Base-by-base conservation (phyloP, 2,113 vertebrate species). In the Agapornis roseicollis region DNA sequence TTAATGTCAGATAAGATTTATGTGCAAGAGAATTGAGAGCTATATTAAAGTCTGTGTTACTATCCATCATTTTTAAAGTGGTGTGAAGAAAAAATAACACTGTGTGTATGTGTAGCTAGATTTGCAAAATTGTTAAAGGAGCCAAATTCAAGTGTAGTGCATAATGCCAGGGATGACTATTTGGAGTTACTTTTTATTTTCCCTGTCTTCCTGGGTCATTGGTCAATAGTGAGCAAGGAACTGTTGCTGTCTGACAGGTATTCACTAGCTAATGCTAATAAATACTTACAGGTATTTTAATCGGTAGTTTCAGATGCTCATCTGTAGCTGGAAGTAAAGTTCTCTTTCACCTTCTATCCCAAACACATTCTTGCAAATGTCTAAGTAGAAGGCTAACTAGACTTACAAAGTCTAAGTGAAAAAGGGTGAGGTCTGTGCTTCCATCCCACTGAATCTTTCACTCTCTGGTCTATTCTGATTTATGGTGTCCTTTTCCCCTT, bases 11-110 rank as follows among this genome's bases (percentile, higher is more conserved):
- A 9, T 95, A 89, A 95, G 84, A 90, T 96, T 94, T 96, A 82
- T 85, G 72, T 78, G 68, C 77, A 61, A 78, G 80, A 83, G 89
- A 79, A 91, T 69, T 83, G 91, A 95, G 89, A 83, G 24, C 79
- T 89, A 18, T 90, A 81, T 95, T 94, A 78, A 58, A 80, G 76
- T 68, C 63, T 70, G 76, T 88, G 65, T 83, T 85, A 82, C 66
- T 96, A 60, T 84, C 46, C 71, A 81, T 97, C 52, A 74, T 95
- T 93, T 94, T 92, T 93, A 71, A 93, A 96, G 89, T 82, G 60
- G 49, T 79, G 24, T 65, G 77, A 80, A 85, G 50, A 80, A 94
- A 94, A 85, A 92, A 85, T 88, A 86, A 80, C 16, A 10, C 74
- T 68, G 4, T 77, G 13, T 93, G 52, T 80, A 39, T 91, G 46